Evolutionary conservation across 2,888 invertebrate genomes (phyloP), one percentile per base, ranked within the genome.

Genomic region (Napeogenes inachia): DNA sequence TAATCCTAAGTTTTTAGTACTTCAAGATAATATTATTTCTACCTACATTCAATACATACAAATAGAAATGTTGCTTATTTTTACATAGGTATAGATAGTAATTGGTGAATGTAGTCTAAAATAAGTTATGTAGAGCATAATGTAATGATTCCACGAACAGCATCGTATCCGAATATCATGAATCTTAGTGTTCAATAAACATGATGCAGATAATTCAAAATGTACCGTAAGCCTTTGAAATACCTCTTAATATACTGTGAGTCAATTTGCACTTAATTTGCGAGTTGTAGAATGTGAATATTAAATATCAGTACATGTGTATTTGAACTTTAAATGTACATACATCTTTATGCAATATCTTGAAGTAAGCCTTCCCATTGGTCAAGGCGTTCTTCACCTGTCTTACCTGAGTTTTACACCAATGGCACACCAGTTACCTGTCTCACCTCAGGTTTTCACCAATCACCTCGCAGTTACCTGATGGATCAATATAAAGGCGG

Each of bases 391-490:
- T 3, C 6, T 45, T 62, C 56, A 64, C 64, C 64, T 64, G 66
- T 57, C 60, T 50, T 50, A 64, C 66, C 60, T 66, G 60, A 61
- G 45, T 45, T 46, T 46, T 54, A 55, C 47, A 54, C 32, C 50
- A 50, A 50, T 50, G 3, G 30, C 30, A 12, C 3, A 6, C 45
- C 71, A 72, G 75, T 73, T 75, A 85, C 85, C 84, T 86, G 84
- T 74, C 79, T 81, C 71, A 78, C 78, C 73, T 75, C 58, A 56
- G 32, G 62, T 64, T 68, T 73, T 74, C 59, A 57, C 84, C 87
- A 85, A 87, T 87, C 65, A 65, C 67, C 35, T 61, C 59, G 33
- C 61, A 69, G 73, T 61, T 80, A 87, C 87, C 87, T 87, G 87
- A 70, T 56, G 70, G 73, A 71, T 82, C 79, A 74, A 79, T 79